Base-by-base conservation (phyloP, 1,140 invertebrate genomes). In the Bombus fervidus region DNA sequence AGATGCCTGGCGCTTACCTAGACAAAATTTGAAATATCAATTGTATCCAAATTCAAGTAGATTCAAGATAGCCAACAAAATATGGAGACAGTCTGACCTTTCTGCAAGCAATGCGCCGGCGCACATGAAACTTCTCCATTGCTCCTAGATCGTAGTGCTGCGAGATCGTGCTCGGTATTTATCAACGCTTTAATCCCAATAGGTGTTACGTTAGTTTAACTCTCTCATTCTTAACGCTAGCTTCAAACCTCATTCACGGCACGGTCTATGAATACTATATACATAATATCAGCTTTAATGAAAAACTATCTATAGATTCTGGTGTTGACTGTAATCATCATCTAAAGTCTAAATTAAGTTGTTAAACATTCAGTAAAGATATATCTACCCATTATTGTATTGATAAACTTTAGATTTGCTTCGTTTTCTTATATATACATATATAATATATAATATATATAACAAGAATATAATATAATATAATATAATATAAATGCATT, bases 41-140 rank as follows among this genome's bases (percentile, higher is more conserved):
- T 37, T 43, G 31, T n/a, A 37, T 31, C n/a, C 53, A 37, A 31
- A 41, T 80, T 39, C 59, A 41, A 68, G 34, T 25, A 10, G 25
- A 6, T 75, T 15, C 43, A 22, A 25, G 15, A 75, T 31, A 31
- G 34, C 6, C 13, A 66, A 47, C 12, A 57, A 64, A 69, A 81
- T 39, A 34, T 64, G 25, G 15, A 47, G 62, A 28, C 22, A 31
- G 25, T 66, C 73, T 83, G 28, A 83, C 62, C 73, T 76, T 83
- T 53, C 12, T 9, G 43, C 39, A 89, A 47, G 15, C 74, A 73
- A 47, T 76, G 89, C 90, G 88, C 88, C 85, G 83, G 87, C 89
- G 90, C 91, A 91, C 76, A 86, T 81, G 9, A 69, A 68, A 66
- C 81, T 64, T 57, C 57, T 15, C 22, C 37, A 12, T 47, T 37